Evolutionary conservation across 2,888 invertebrate genomes (phyloP), one percentile per base, ranked within the genome.

Genomic region (Volucella inanis): DNA sequence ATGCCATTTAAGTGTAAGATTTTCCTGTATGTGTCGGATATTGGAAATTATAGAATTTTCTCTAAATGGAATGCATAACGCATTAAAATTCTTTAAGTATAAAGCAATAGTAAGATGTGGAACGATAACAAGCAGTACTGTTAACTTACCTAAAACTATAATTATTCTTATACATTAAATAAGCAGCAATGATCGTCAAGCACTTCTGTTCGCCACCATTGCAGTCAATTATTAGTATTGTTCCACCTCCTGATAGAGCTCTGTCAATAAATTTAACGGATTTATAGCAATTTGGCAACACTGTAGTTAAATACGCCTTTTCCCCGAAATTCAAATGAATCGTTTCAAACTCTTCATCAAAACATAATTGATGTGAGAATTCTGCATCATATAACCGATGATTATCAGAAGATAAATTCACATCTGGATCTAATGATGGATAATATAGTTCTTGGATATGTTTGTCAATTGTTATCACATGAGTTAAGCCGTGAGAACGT

Each of bases 131-230:
- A 31, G 6, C 6, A 31, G 6, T 31, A 6, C 4, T 0, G 6
- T 31, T 45, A 39, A 85, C 89, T 89, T 81, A 90, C 90, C 88
- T 88, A 87, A 89, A 90, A 79, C 87, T 89, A 65, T 88, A 88
- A 87, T 90, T 89, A 74, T 90, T 85, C 83, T 89, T 90, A 87
- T 89, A 90, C 90, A 90, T 90, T 79, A 90, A 87, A 87, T 88
- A 90, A 43, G 90, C 90, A 31, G 89, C 89, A 45, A 89, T 88
- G 54, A 90, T 89, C 1, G 90, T 90, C 50, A 90, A 67, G 78
- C 90, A 90, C 85, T 90, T 90, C 55, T 90, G 90, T 78, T 89
- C 89, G 74, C 89, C 88, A 22, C 88, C 89, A 87, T 89, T 89
- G 55, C 88, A 88, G 87, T 90, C 90, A 39, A 90, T 89, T 15